Conservation (phyloP, 1,140 invertebrate genomes). For the Dendrolimus punctatus region DNA sequence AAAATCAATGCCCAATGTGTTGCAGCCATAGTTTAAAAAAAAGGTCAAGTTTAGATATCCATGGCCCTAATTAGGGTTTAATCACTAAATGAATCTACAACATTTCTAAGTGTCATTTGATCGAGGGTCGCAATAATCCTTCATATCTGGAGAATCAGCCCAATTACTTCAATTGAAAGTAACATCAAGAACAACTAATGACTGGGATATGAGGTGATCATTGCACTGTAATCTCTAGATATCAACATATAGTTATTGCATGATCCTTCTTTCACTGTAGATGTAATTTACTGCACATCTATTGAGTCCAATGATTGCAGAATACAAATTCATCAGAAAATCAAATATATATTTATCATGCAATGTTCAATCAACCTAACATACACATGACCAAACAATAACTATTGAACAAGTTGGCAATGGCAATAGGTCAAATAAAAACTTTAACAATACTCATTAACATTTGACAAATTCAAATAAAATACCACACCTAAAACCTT, state of each 20-base stretch:
- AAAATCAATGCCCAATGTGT: no score
- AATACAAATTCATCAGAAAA: slow-evolving; percentile 3
- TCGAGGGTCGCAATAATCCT: slow-evolving; percentile 5
- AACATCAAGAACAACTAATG: slow-evolving; percentile 1
- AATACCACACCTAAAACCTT: no score
- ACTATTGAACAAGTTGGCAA: no score
- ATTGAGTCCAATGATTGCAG: slow-evolving; percentile 4
- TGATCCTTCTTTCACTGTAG: slow-evolving; percentile 7
- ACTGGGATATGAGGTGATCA: slow-evolving; percentile 10
- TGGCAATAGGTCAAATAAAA: no score
- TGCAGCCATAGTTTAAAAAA: no score
- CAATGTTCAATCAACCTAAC: slow-evolving; percentile 7
- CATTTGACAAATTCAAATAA: no score
- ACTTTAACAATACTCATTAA: no score
- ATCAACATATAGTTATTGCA: slow-evolving; percentile 7
- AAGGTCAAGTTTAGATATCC: no score
- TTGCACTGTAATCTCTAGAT: slow-evolving; percentile 1
- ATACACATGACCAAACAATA: not conserved
- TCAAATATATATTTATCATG: slow-evolving; percentile 2
- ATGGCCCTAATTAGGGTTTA: not conserved
- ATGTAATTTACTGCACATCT: slow-evolving; percentile 8
- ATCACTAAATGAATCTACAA: slow-evolving; percentile 1
- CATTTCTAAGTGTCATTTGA: slow-evolving; percentile 5
- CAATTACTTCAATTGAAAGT: slow-evolving; percentile 7
- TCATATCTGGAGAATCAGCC: slow-evolving; percentile 2